phyloP scores from a whole-genome alignment of 1,140 invertebrate species.

The Drosophila ambigua region DNA sequence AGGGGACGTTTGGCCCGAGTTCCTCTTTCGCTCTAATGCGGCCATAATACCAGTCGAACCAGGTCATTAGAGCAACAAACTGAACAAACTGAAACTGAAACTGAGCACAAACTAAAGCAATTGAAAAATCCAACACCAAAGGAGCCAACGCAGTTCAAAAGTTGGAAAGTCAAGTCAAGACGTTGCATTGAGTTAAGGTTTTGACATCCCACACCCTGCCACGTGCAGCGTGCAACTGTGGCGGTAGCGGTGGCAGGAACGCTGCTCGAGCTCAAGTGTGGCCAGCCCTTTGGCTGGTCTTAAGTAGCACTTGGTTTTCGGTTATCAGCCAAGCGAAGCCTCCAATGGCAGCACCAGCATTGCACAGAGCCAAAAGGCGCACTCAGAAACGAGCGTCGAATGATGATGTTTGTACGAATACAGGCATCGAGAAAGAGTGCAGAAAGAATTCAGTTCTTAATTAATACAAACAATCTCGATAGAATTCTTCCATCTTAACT shows the following conservation, averaged over 20 bases:
- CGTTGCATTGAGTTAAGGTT: slow-evolving; percentile 75
- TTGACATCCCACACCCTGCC: slow-evolving; percentile 65
- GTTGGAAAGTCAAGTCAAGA: slow-evolving; percentile 68
- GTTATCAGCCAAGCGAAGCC: slow-evolving; percentile 62
- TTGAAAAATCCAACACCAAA: slow-evolving; percentile 72
- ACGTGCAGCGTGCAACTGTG: slow-evolving; percentile 12
- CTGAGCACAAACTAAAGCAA: slow-evolving; percentile 2
- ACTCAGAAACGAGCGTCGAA: background rate
- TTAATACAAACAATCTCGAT: too few relatives aligned
- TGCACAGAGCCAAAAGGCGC: slow-evolving; percentile 5
- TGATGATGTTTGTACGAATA: too few relatives aligned
- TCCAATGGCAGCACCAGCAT: slow-evolving; percentile 23
- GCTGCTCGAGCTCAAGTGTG: slow-evolving; percentile 31
- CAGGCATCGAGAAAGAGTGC: too few relatives aligned
- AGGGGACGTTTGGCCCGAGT: background rate
- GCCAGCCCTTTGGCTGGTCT: slow-evolving; percentile 55
- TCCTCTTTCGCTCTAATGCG: slow-evolving; percentile 29
- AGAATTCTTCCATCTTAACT: too few relatives aligned
- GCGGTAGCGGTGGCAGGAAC: slow-evolving; percentile 4
- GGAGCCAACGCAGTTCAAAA: slow-evolving; percentile 53
- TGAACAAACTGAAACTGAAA: slow-evolving; percentile 36
- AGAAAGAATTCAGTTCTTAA: too few relatives aligned
- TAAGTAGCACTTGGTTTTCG: slow-evolving; percentile 75
- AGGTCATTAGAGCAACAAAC: slow-evolving; percentile 66
- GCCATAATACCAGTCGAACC: slow-evolving; percentile 41